Conservation (phyloP, 2,113 vertebrate genomes). For the Acanthochromis polyacanthus region DNA sequence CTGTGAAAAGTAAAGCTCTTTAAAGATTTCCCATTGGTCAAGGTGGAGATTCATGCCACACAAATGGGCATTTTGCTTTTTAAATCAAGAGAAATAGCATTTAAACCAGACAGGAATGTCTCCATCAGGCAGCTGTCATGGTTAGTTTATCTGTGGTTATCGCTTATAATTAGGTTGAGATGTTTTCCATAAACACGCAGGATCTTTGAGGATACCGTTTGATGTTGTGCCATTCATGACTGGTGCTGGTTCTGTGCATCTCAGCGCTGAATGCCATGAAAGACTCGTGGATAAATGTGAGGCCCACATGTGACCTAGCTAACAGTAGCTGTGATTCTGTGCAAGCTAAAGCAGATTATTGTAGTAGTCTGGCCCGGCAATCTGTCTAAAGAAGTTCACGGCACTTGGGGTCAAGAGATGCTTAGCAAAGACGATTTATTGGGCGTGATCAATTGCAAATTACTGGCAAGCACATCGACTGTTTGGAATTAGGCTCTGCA, state of each 20-base stretch:
- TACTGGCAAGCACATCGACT: background rate
- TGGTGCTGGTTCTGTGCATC: constrained; percentile 9
- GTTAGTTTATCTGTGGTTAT: background rate
- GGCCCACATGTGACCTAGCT: constrained; percentile 54
- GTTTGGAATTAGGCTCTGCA: background rate
- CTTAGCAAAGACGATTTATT: constrained; percentile 33
- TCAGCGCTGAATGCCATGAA: background rate
- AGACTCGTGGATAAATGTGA: constrained; percentile 25
- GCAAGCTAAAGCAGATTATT: constrained; percentile 75
- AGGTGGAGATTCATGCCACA: too few species aligned
- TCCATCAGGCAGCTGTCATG: background rate
- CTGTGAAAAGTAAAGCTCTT: background rate
- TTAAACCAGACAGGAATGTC: background rate
- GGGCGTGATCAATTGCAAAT: constrained; percentile 40
- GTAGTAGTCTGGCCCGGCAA: constrained; percentile 68
- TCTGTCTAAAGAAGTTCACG: constrained; percentile 69
- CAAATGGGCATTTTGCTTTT: background rate
- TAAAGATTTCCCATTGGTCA: background rate
- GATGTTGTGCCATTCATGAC: constrained; percentile 6
- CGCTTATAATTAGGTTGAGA: background rate
- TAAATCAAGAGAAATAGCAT: background rate
- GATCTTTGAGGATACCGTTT: background rate
- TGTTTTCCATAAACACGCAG: constrained; percentile 23
- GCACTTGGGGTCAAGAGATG: constrained; percentile 53
- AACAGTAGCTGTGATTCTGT: constrained; percentile 48